Evolutionary conservation across 2,113 vertebrate genomes (phyloP), one percentile per base, ranked within the genome.

Genomic region (Micronycteris hirsuta): DNA sequence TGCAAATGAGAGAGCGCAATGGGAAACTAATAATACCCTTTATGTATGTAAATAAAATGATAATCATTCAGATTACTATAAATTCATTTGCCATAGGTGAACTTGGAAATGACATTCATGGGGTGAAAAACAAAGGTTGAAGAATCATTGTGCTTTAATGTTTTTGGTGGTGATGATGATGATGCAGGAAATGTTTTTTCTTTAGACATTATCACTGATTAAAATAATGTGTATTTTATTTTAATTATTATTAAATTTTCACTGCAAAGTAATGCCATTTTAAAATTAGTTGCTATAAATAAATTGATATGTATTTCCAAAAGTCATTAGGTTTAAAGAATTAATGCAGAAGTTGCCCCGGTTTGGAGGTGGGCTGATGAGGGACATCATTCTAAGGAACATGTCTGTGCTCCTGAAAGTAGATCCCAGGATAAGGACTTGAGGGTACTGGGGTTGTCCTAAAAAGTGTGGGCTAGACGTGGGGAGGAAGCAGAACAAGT

Each of bases 71-170:
- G 22, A 61, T 67, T 80, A 74, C 41, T 83, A 31, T 28, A 81
- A 74, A 95, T 96, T 92, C 12, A 14, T 52, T 58, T 86, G 36
- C 54, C 17, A 76, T n/a, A 76, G 49, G 61, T 81, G 49, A 93
- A 85, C 15, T 47, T 89, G 17, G 17, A 83, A 94, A 94, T 38
- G 17, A 54, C 14, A 71, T 71, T 76, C 31, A 20, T 61, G n/a
- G 24, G 13, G 12, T 45, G 43, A 84, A 90, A 86, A 93, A 47
- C 22, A 84, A 83, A 38, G 43, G 19, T 78, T 78, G 49, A 17
- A 92, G 31, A n/a, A 45, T 93, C 38, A 77, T 54, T 49, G 26
- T 61, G n/a, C 5, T 63, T 61, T 89, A 73, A 83, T 94, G 20
- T 49, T 61, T 74, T 43, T 78, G 73, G 67, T 43, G 38, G 56